Base-by-base conservation (phyloP, 1,140 invertebrate genomes). In the Nasonia longicornis region DNA sequence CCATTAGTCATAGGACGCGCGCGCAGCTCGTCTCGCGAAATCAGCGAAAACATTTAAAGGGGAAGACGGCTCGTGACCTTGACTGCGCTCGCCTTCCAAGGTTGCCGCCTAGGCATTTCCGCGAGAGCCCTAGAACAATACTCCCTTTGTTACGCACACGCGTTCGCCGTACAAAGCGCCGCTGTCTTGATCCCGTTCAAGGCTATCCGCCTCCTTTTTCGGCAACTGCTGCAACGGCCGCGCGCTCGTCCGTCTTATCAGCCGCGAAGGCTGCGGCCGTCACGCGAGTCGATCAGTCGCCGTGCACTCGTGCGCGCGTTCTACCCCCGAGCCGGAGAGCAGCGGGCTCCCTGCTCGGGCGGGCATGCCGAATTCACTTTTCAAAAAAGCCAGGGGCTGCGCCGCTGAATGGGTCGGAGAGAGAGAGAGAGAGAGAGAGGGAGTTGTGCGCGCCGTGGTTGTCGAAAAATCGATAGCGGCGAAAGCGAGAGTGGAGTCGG, bases 401-500 rank as follows among this genome's bases (percentile, higher is more conserved):
- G 31, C 31, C 31, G 31, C 31, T 35, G 31, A 35, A 35, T 35
- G 31, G 31, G 3, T 35, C 31, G 31, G 31, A 35, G 31, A 3
- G 31, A 35, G 31, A 35, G 31, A 35, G 31, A 26, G 26, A 26
- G 26, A 26, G 26, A 26, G 26, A 26, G 26, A 26, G 26, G 26
- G 48, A 66, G 73, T 66, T 12, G 45, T 67, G 1, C 10, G 48
- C 10, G 48, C 52, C 76, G 77, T 20, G 35, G 35, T 26, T 67
- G 82, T 80, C 80, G 84, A 87, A 88, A 89, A 89, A 89, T 89
- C 87, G 88, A 87, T 88, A 87, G 74, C 66, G 85, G 87, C 81
- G 88, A 88, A 88, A 88, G 87, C 86, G 86, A 87, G 85, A 89
- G 88, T 87, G 82, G 86, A 35, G 70, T 16, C 2, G 38, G 71